Evolutionary conservation across 1,140 invertebrate species (phyloP), one percentile per base, ranked within the genome.

Genomic region (Trichonephila clavipes): DNA sequence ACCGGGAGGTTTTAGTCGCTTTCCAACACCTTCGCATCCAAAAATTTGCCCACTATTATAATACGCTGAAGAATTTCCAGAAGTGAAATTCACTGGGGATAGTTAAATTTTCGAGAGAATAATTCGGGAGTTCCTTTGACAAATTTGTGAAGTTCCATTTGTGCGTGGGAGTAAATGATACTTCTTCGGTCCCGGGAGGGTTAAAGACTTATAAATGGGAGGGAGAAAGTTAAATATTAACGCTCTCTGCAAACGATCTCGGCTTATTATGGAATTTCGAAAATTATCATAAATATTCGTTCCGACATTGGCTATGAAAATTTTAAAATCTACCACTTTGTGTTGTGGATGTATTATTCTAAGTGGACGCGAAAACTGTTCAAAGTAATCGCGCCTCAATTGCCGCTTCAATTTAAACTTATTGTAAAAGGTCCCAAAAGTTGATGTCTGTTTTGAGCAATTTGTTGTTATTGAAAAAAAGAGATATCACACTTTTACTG

Each of bases 1-100:
- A 61, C n/a, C 28, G 59, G 85, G 59, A 90, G 72, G 89, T 28
- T 91, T 91, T 91, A 58, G 72, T 77, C 72, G 28, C 40, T 21
- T 81, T 28, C 24, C 24, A 51, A 21, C n/a, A 58, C 40, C n/a
- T 69, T 69, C 62, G 44, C 51, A 8, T 7, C 24, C 40, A n/a
- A 86, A 59, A 86, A 69, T 66, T 91, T 91, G 16, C 77, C 18
- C 21, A 69, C 90, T 91, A 83, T 91, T 91, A 91, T 91, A 83
- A 91, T 91, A 83, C 90, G 66, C 44, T 6, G 18, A 34, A 66
- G 77, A 91, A 83, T 89, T 89, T 89, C 69, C 87, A 44, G 64
- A 44, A 64, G 62, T 58, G 34, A 34, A 81, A 90, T 59, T 81
- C 88, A 12, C 58, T 2, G 28, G 87, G 72, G 72, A 77, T 77